Percentiles rank a stretch among this genome's conserved stretches.
Evolutionary conservation across 2,888 invertebrate genomes (phyloP).

Genomic region (Parelbella ahira): DNA sequence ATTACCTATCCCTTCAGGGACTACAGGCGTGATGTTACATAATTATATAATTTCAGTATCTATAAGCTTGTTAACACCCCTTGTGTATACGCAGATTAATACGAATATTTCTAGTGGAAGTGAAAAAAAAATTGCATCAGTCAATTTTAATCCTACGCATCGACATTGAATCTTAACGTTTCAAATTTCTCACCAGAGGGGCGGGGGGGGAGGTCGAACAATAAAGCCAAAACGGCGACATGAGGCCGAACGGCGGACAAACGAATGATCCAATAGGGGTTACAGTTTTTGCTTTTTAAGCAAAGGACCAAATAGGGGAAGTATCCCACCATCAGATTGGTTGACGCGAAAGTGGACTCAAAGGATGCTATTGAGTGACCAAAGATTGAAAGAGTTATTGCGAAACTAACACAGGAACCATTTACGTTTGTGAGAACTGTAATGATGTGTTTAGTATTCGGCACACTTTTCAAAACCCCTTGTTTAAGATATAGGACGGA

Average conservation of each 20-base stretch:
- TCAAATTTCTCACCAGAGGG: slow-evolving; percentile 25
- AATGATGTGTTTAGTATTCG: slow-evolving; percentile 8
- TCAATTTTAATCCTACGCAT: slow-evolving; percentile 9
- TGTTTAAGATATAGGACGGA: no score
- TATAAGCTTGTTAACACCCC: no score
- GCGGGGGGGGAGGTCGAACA: slow-evolving; percentile 25
- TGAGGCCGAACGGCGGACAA: slow-evolving; percentile 37
- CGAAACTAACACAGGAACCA: slow-evolving; percentile 13
- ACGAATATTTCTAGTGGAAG: no score
- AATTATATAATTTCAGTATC: no score
- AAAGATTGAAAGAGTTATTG: slow-evolving; percentile 20
- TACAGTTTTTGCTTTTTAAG: slow-evolving; percentile 35
- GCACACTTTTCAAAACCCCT: no score
- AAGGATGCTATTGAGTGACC: slow-evolving; percentile 30
- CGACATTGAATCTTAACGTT: slow-evolving; percentile 22
- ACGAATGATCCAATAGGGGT: slow-evolving; percentile 38
- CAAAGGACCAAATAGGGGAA: slow-evolving; percentile 32
- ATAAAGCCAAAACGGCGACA: slow-evolving; percentile 37
- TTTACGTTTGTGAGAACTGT: slow-evolving; percentile 9
- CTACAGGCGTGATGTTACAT: no score
- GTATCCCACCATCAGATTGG: slow-evolving; percentile 32
- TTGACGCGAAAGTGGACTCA: slow-evolving; percentile 30
- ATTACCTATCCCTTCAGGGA: no score
- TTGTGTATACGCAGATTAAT: no score
- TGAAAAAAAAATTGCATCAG: no score